Base-by-base conservation (phyloP, 2,888 invertebrate species). In the Drosophila mimica region DNA sequence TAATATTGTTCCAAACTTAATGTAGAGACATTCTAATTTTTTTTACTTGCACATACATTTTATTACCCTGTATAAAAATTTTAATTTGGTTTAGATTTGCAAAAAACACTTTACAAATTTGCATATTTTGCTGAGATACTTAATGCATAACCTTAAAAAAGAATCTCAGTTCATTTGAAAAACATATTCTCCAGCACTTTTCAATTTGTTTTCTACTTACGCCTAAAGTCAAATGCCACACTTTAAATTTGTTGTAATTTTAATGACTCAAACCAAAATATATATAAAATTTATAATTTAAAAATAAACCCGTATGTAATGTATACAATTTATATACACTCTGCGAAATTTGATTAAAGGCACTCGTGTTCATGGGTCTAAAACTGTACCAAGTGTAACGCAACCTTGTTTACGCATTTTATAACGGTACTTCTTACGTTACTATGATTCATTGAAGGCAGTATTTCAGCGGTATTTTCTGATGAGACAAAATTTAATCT, bases 201-300 rank as follows among this genome's bases (percentile, higher is more conserved):
- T 30, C 13, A 6, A 36, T 36, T 6, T 25, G 25, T 15, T 3
- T 15, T 6, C 36, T 6, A 36, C 15, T 15, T 36, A 36, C 0
- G 5, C 36, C 36, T 36, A 36, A 13, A 36, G 36, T 36, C 15
- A 15, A 36, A 36, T 36, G 36, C 0, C 9, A n/a, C 8, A 40
- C 3, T 46, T 25, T 13, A 13, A n/a, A 13, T 46, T 13, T 46
- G 20, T 25, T 3, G 3, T 3, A 46, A 46, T 3, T 46, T 11
- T 20, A 20, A 20, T 20, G 58, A 54, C 49, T 74, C 51, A 53
- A 65, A 70, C 52, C 20, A 78, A 56, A 52, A 20, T n/a, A n/a
- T 40, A 9, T 40, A 9, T n/a, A 17, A 17, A 25, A 25, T 25
- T 40, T n/a, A 40, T 40, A 40, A 46, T 20, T 20, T 38, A 62